phyloP scores from a whole-genome alignment of 1,140 invertebrate species.

The Odontomachus brunneus region DNA sequence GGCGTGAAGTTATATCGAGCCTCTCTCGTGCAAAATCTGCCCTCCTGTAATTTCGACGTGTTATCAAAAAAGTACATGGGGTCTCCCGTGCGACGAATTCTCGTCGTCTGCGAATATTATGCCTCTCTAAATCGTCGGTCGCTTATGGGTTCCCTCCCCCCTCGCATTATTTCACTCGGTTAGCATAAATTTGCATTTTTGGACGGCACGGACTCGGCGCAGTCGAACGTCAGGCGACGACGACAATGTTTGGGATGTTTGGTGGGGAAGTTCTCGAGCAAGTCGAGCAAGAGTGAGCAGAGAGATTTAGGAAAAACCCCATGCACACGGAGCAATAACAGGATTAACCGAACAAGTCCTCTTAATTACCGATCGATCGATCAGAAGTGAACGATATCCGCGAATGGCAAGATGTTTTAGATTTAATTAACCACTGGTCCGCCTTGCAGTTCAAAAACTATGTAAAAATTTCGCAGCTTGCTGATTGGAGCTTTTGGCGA shows the following conservation, averaged over 20 bases:
- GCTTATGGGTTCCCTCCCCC: conserved; percentile 27
- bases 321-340: background rate
- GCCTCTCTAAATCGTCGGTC: conserved; percentile 64
- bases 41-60: conserved; percentile 17
- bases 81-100: conserved; percentile 47
- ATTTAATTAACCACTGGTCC: too few species aligned
- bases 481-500: too few species aligned
- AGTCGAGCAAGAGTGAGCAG: too few species aligned
- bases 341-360: background rate
- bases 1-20: background rate
- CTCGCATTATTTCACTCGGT: conserved; percentile 63
- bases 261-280: conserved; percentile 13
- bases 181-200: conserved; percentile 72
- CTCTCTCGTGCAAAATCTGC: too few species aligned
- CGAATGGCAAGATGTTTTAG: too few species aligned
- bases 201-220: conserved; percentile 34
- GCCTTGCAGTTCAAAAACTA: too few species aligned
- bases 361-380: too few species aligned
- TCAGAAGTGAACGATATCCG: too few species aligned
- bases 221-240: conserved; percentile 37
- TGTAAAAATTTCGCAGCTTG: too few species aligned
- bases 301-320: conserved; percentile 30
- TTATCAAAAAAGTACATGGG: background rate
- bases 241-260: conserved; percentile 49
- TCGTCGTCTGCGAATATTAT: conserved; percentile 57